Conservation (phyloP, 1,140 invertebrate species). For the Drosophila micromelanica region DNA sequence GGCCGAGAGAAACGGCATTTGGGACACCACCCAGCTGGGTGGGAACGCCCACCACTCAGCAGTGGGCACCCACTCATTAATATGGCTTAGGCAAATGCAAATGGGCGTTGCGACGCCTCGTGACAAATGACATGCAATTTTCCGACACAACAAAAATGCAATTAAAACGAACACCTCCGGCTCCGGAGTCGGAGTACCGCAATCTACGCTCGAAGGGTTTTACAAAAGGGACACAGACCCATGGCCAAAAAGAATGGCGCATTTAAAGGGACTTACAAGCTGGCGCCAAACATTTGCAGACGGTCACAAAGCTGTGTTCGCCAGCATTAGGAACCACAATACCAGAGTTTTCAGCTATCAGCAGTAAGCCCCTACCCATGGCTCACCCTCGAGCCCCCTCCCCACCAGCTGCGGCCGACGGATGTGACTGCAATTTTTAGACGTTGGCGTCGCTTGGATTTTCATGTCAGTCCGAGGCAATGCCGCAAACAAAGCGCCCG, state of each 20-base stretch:
- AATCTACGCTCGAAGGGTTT: constrained; percentile 39
- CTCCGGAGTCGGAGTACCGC: neutral
- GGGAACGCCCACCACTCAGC: constrained; percentile 16
- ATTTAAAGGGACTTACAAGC: constrained; percentile 53
- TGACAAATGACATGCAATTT: constrained; percentile 81
- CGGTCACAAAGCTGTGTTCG: constrained; percentile 53
- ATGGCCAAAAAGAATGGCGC: constrained; percentile 36
- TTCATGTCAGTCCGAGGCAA: constrained; percentile 68
- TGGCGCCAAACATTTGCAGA: constrained; percentile 51
- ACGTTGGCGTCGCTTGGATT: constrained; percentile 69
- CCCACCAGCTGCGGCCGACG: constrained; percentile 27
- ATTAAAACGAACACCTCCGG: constrained; percentile 67
- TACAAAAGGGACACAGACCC: constrained; percentile 17
- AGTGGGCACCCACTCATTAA: constrained; percentile 60
- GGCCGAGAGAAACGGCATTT: constrained; percentile 38
- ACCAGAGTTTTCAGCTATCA: constrained; percentile 13
- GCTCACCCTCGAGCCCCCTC: neutral
- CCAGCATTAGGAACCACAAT: constrained; percentile 24
- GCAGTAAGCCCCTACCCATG: neutral
- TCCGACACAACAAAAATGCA: constrained; percentile 71
- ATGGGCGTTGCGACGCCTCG: constrained; percentile 37
- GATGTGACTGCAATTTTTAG: constrained; percentile 74
- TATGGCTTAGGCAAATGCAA: constrained; percentile 73
- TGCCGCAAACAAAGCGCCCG: constrained; percentile 70
- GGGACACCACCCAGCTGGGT: constrained; percentile 9